Conservation (phyloP, 2,113 vertebrate species). For the Ploceus nigricollis region DNA sequence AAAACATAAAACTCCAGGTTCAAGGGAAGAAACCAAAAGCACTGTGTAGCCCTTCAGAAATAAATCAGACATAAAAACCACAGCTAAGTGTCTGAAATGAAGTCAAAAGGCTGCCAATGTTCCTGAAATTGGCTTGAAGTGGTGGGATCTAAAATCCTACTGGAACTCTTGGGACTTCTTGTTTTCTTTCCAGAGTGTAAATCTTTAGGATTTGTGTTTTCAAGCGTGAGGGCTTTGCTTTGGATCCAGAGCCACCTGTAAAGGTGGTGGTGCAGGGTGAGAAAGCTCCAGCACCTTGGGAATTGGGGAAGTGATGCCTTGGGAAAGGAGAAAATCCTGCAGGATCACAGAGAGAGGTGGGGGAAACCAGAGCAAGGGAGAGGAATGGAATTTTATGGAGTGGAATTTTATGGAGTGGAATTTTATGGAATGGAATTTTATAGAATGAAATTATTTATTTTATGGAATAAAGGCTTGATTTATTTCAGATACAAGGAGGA, state of each 20-base stretch:
- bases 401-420: too few species aligned
- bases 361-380: not conserved
- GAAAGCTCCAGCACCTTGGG: not conserved
- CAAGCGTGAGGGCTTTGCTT: not conserved
- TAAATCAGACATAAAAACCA: not conserved
- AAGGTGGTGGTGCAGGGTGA: fast-evolving
- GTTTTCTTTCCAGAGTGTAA: not conserved
- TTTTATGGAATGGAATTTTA: too few species aligned
- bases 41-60: not conserved
- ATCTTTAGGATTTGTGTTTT: not conserved
- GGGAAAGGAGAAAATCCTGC: not conserved
- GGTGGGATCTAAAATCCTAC: not conserved
- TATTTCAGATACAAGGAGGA: too few species aligned
- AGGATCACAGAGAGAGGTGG: fast-evolving
- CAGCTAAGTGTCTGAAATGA: not conserved
- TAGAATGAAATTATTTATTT: too few species aligned
- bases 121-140: not conserved
- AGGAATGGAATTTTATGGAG: too few species aligned
- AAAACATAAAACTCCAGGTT: not conserved
- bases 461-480: not conserved
- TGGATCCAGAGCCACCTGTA: not conserved
- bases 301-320: not conserved
- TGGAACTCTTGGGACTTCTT: not conserved
- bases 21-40: not conserved
- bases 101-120: not conserved